A percentile compares a stretch with the other conserved stretches of the same genome.
Conservation (phyloP, 2,113 vertebrate genomes). For the Myiozetetes cayanensis region DNA sequence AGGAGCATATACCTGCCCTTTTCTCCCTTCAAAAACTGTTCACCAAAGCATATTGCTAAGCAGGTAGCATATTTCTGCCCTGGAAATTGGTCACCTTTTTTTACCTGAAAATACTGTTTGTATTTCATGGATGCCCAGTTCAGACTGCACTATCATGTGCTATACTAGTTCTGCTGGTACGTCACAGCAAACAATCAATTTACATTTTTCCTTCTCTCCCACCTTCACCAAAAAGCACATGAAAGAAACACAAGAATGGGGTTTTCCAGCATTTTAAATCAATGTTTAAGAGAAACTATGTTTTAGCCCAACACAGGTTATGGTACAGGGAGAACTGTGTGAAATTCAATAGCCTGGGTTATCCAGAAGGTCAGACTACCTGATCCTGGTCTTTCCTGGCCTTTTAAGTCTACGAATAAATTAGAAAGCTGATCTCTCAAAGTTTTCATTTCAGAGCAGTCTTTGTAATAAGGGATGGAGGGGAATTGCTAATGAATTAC, state of each 20-base stretch:
- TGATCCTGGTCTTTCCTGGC: slow-evolving; percentile 44
- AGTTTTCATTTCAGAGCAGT: slow-evolving; percentile 60
- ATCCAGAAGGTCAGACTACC: slow-evolving; percentile 48
- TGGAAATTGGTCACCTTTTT: not conserved
- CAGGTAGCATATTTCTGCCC: not conserved
- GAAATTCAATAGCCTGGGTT: slow-evolving; percentile 53
- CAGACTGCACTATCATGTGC: fast-evolving
- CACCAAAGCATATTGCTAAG: not conserved
- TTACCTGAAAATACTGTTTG: not conserved
- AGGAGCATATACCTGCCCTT: not conserved
- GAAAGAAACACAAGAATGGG: not conserved
- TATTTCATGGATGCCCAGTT: not conserved
- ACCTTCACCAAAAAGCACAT: not conserved
- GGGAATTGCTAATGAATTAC: slow-evolving; percentile 53
- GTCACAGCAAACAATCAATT: not conserved
- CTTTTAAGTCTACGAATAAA: slow-evolving; percentile 41
- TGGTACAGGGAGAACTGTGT: not conserved
- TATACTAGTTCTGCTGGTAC: not conserved
- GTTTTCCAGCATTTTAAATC: not conserved
- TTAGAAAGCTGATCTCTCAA: slow-evolving; percentile 54
- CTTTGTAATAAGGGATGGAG: slow-evolving; percentile 22
- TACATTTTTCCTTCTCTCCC: not conserved
- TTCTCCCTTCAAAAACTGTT: not conserved
- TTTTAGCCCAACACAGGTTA: not conserved
- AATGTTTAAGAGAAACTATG: not conserved